A percentile compares a stretch with the other conserved stretches of the same genome.
Evolutionary conservation across 1,140 invertebrate species (phyloP).

Genomic region (Nasonia giraulti): DNA sequence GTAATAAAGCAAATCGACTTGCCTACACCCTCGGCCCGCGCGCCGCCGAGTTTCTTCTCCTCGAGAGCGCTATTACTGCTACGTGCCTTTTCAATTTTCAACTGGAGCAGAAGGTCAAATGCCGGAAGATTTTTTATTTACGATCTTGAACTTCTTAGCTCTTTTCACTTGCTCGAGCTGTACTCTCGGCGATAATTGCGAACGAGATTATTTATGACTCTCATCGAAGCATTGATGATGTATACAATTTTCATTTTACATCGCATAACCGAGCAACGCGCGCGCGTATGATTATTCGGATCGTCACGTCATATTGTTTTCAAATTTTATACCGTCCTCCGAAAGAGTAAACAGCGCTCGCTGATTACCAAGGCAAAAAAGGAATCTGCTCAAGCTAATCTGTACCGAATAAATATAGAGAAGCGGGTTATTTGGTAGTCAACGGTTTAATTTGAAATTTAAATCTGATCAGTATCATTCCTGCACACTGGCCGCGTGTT

Average conservation of each 20-base stretch:
- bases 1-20: slow-evolving; percentile 32
- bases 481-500: slow-evolving; percentile 41
- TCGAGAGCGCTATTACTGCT: not conserved
- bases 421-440: slow-evolving; percentile 47
- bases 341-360: not conserved
- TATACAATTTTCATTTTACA: not conserved
- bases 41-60: not conserved
- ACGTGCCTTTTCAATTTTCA: slow-evolving; percentile 25
- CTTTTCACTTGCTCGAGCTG: not conserved
- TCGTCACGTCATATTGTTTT: not conserved
- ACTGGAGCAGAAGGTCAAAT: slow-evolving; percentile 14
- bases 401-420: slow-evolving; percentile 22
- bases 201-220: not conserved
- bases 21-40: not conserved
- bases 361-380: slow-evolving; percentile 1
- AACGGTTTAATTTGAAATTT: slow-evolving; percentile 62
- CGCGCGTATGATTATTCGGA: not conserved
- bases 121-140: not conserved
- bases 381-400: slow-evolving; percentile 15
- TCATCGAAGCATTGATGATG: not conserved
- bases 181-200: too few relatives aligned
- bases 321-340: not conserved
- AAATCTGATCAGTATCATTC: slow-evolving; percentile 59
- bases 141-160: not conserved
- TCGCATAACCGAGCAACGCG: not conserved